A percentile compares a stretch with the other conserved stretches of the same genome.
Conservation (phyloP, 92 coral and sea anemone genomes). For the Zoanthus sociatus region DNA sequence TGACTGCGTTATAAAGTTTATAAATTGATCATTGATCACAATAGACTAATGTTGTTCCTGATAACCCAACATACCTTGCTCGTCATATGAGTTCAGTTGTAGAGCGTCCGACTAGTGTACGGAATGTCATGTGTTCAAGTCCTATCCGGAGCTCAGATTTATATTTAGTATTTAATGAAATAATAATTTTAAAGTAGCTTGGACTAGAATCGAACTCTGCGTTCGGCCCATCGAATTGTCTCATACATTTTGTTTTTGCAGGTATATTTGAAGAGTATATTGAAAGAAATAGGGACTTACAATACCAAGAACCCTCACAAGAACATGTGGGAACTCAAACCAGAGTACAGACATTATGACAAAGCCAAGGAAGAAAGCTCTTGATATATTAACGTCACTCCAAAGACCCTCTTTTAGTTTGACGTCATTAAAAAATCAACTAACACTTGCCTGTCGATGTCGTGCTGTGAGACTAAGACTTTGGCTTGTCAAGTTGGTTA, state of each 20-base stretch:
- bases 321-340: conserved; percentile 99
- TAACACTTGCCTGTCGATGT: no score
- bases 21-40: no score
- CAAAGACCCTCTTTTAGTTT: background rate
- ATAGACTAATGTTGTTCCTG: no score
- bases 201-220: background rate
- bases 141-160: no score
- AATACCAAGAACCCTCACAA: conserved; percentile 99
- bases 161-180: background rate
- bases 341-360: conserved; percentile 96
- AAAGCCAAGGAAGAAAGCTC: conserved; percentile 53
- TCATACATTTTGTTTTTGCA: conserved; percentile 46
- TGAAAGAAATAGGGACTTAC: conserved; percentile 90
- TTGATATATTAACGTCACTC: background rate
- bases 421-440: background rate
- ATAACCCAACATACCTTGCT: no score
- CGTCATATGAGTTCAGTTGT: no score
- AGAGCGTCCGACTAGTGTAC: no score
- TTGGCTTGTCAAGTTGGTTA: background rate
- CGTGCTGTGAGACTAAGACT: background rate
- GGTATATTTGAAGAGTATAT: conserved; percentile 92
- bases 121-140: no score
- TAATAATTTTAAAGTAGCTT: background rate
- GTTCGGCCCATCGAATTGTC: background rate
- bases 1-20: no score